Evolutionary conservation across 2,888 invertebrate genomes (phyloP).

Genomic region (Amphimallon solstitiale): DNA sequence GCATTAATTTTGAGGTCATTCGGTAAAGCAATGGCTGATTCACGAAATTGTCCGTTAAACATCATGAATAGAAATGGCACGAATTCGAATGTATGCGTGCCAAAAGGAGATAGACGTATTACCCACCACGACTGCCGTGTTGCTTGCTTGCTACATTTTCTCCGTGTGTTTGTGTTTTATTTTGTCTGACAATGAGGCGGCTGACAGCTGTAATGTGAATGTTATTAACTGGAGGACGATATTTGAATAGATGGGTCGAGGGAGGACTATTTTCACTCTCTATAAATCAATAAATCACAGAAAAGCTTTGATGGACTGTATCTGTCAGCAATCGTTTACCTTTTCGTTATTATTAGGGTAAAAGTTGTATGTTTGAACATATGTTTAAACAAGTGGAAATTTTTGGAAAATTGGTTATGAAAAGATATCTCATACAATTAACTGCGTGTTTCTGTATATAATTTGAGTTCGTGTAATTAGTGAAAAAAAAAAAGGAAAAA

Average conservation of each 20-base stretch:
- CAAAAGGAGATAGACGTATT: slow-evolving; percentile 35
- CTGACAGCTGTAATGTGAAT: slow-evolving; percentile 55
- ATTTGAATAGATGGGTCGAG: slow-evolving; percentile 54
- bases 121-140: neutral
- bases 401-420: too few species aligned
- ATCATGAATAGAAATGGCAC: slow-evolving; percentile 17
- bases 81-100: slow-evolving; percentile 24
- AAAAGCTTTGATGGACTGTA: slow-evolving; percentile 52
- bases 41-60: slow-evolving; percentile 13
- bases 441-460: too few species aligned
- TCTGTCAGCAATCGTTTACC: slow-evolving; percentile 49
- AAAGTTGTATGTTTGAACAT: too few species aligned
- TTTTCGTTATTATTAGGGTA: slow-evolving; percentile 41
- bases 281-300: slow-evolving; percentile 56
- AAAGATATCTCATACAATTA: too few species aligned
- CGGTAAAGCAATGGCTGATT: slow-evolving; percentile 28
- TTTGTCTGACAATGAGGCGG: slow-evolving; percentile 47
- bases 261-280: slow-evolving; percentile 48
- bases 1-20: slow-evolving; percentile 39
- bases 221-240: slow-evolving; percentile 55
- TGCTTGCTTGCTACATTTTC: slow-evolving; percentile 4
- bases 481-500: too few species aligned
- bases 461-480: too few species aligned
- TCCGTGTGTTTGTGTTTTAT: slow-evolving; percentile 43
- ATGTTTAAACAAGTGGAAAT: too few species aligned